Evolutionary conservation across 2,113 vertebrate species (phyloP).

Genomic region (Engystomops pustulosus): DNA sequence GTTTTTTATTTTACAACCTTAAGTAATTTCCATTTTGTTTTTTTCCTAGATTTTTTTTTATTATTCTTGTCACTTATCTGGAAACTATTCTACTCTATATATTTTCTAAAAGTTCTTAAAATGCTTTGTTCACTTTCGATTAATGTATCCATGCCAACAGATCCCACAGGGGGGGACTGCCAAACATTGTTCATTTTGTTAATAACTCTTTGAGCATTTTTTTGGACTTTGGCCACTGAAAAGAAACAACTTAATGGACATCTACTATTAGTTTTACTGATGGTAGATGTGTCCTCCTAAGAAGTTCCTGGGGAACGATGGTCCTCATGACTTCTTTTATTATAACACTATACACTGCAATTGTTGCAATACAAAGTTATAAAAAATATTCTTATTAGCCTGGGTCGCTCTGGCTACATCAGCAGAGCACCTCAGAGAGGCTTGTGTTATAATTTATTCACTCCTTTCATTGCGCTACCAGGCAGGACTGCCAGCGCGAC

Average conservation of each 20-base stretch:
- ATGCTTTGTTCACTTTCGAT: slow-evolving; percentile 21
- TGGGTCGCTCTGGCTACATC: too few relatives aligned
- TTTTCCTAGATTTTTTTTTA: neutral
- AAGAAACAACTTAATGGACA: slow-evolving; percentile 24
- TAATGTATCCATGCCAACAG: slow-evolving; percentile 28
- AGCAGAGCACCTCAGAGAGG: too few relatives aligned
- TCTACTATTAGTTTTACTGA: too few relatives aligned
- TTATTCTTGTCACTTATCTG: neutral
- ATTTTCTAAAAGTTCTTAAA: neutral
- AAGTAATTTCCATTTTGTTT: neutral
- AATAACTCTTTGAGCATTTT: neutral
- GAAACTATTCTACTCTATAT: neutral
- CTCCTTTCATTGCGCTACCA: too few relatives aligned
- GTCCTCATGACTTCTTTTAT: too few relatives aligned
- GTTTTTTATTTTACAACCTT: neutral
- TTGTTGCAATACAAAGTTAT: too few relatives aligned
- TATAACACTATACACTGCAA: too few relatives aligned
- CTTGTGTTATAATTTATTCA: too few relatives aligned
- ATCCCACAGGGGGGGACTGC: neutral
- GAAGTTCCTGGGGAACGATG: too few relatives aligned
- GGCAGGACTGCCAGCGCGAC: too few relatives aligned
- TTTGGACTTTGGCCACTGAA: slow-evolving; percentile 23
- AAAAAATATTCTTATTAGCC: too few relatives aligned
- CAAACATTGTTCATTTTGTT: slow-evolving; percentile 37
- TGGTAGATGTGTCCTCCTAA: too few relatives aligned